Evolutionary conservation across 2,797 vertebrate genomes (phyloP).

Genomic region (Aeoliscus strigatus): DNA sequence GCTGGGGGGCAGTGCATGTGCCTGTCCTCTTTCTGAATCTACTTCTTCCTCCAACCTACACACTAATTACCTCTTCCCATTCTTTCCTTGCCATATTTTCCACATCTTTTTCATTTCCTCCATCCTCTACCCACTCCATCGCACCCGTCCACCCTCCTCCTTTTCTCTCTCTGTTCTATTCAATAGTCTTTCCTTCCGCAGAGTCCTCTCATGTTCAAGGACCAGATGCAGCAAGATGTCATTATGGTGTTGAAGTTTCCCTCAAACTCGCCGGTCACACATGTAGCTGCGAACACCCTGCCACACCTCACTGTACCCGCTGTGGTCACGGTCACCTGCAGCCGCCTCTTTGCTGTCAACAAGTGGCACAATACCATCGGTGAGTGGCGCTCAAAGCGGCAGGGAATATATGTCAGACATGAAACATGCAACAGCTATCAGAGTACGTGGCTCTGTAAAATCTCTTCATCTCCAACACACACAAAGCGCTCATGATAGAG

Average conservation of each 20-base stretch:
- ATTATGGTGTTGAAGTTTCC: conserved; percentile 99
- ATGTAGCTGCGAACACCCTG: conserved; percentile 93
- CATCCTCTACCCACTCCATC: conserved; percentile 32
- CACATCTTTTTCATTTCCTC: conserved; percentile 33
- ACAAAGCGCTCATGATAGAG: conserved; percentile 47
- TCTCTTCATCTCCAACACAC: conserved; percentile 50
- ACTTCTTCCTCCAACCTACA: conserved; percentile 67
- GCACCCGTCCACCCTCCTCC: conserved; percentile 54
- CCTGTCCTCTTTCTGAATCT: conserved; percentile 67
- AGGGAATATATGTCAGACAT: conserved; percentile 19
- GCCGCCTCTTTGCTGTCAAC: conserved; percentile 92
- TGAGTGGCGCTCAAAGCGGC: conserved; percentile 63
- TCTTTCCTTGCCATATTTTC: conserved; percentile 60
- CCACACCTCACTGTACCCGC: conserved; percentile 92
- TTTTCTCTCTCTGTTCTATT: conserved; percentile 75
- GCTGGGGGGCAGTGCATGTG: conserved; percentile 47
- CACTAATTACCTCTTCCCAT: conserved; percentile 77
- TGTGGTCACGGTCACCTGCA: conserved; percentile 94
- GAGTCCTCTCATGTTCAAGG: conserved; percentile 99
- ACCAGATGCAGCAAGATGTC: conserved; percentile 99
- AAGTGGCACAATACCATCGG: conserved; percentile 97
- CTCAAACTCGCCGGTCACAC: conserved; percentile 94
- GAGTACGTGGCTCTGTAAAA: conserved; percentile 48
- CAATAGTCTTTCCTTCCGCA: conserved; percentile 97
- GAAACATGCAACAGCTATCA: conserved; percentile 51